Evolutionary conservation across 2,113 vertebrate genomes (phyloP), one percentile per base, ranked within the genome.

Genomic region (Coturnix japonica): DNA sequence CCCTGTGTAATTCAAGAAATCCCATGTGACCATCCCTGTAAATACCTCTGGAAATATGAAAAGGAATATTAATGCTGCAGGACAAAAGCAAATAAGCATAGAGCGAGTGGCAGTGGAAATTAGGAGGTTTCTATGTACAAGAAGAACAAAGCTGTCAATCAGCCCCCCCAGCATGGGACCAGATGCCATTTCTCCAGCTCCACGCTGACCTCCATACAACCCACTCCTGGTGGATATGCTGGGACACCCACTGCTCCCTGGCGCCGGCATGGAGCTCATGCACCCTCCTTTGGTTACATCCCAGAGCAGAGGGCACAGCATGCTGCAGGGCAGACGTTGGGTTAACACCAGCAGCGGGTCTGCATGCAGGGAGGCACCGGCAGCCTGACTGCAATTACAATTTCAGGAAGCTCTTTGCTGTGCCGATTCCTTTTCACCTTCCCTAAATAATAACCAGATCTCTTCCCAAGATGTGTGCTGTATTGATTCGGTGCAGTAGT

Each of bases 31-130:
- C 49, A 57, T 56, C 10, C 16, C 16, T 44, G 49, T 57, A 75
- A 94, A 89, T 74, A 87, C 57, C 69, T 53, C 47, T 85, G 71
- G n/a, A 82, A 93, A 46, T 37, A 80, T 61, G 72, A 77, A 87
- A 70, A 66, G 44, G 59, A 87, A n/a, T 89, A 79, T 81, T 92
- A 85, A 57, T 1, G 1, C 14, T 39, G 44, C 35, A 87, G 51
- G 73, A 93, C 49, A 88, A 86, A 87, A 90, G 41, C 5, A 6
- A 26, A 5, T 76, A 76, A 82, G 30, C 31, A 41, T 33, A 46
- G 76, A 93, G 80, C 4, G 28, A 93, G 54, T 28, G 46, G 0
- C 6, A 90, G 72, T 4, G 8, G 91, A 91, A 93, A 91, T 33
- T 11, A 33, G n/a, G 56, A 59, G n/a, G 20, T 33, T 59, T 22